Conservation (phyloP, 2,797 vertebrate genomes). For the Botia kubotai region DNA sequence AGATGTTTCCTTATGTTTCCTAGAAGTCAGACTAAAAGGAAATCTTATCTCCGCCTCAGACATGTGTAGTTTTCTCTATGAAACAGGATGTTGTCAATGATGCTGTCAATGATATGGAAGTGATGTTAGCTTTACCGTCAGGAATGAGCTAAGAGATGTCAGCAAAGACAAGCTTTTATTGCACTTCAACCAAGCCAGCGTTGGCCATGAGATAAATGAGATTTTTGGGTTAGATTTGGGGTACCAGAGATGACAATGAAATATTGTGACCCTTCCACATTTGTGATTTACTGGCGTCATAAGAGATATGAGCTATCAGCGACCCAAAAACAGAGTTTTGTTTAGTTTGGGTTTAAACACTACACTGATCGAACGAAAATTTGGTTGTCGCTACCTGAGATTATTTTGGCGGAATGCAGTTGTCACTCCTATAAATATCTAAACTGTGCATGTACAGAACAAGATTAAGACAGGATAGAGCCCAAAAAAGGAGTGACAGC, state of each 20-base stretch:
- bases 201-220: background rate
- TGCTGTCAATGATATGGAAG: slow-evolving; percentile 10
- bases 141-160: background rate
- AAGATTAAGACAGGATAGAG: no score
- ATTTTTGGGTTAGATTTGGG: background rate
- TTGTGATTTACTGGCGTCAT: background rate
- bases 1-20: slow-evolving; percentile 21
- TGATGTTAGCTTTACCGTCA: slow-evolving; percentile 20
- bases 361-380: no score
- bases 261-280: background rate
- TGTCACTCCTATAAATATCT: no score
- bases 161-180: slow-evolving; percentile 10
- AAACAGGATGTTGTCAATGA: slow-evolving; percentile 6
- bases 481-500: no score
- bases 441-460: no score
- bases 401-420: no score
- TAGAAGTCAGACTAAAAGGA: background rate
- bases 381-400: no score
- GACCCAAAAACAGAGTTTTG: no score
- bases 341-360: no score
- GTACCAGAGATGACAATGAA: background rate
- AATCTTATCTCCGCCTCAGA: no score
- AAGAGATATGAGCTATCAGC: no score
- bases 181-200: slow-evolving; percentile 7
- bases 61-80: background rate